Conservation (phyloP, 2,888 invertebrate genomes). For the Octonoba sinensis region DNA sequence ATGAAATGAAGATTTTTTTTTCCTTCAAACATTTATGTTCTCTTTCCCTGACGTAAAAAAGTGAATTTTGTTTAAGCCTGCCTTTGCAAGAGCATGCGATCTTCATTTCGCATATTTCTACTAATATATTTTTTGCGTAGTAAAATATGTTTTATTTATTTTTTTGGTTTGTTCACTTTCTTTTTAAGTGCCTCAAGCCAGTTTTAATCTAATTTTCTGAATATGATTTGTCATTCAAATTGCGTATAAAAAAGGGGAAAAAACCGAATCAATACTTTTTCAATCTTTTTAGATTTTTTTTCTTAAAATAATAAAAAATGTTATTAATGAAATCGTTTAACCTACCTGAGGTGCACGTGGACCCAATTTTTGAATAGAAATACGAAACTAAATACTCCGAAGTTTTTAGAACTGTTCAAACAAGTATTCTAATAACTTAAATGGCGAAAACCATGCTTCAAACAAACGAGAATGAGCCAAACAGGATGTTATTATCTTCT, state of each 20-base stretch:
- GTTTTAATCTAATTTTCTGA: conserved; percentile 17
- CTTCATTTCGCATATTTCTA: conserved; percentile 8
- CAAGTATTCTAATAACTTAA: too few species aligned
- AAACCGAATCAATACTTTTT: too few species aligned
- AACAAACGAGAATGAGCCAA: too few species aligned
- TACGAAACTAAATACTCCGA: too few species aligned
- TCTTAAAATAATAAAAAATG: too few species aligned
- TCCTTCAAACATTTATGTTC: conserved; percentile 12
- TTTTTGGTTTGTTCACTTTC: conserved; percentile 36
- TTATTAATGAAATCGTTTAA: too few species aligned
- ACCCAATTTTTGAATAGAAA: too few species aligned
- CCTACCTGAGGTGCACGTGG: too few species aligned
- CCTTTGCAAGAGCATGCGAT: conserved; percentile 12
- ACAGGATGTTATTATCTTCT: too few species aligned
- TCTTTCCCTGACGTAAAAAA: conserved; percentile 6
- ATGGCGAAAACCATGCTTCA: too few species aligned
- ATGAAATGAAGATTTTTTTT: conserved; percentile 52
- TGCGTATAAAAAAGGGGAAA: background rate
- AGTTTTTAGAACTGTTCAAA: too few species aligned
- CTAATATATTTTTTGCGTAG: conserved; percentile 7
- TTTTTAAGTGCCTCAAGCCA: conserved; percentile 16
- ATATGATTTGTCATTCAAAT: conserved; percentile 30
- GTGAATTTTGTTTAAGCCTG: conserved; percentile 33
- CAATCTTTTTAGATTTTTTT: too few species aligned
- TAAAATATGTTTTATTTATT: conserved; percentile 8